Base-by-base conservation (phyloP, 2,113 vertebrate species). In the Acrocephalus arundinaceus region DNA sequence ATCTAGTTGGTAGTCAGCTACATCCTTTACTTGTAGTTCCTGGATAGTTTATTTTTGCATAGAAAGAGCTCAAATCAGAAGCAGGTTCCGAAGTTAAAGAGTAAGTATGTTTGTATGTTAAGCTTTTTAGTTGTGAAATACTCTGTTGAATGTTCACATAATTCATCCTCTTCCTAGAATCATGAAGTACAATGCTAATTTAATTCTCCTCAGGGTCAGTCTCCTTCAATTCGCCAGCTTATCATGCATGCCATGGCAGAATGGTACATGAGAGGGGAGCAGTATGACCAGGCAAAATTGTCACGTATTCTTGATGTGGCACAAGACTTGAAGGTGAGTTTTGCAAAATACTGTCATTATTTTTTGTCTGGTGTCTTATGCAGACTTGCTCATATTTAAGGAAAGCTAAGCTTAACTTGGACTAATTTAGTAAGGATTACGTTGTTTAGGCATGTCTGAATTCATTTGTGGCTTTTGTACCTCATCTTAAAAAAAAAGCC, bases 201-300 rank as follows among this genome's bases (percentile, higher is more conserved):
- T 65, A 21, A 75, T 61, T 96, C 91, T 97, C 86, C 93, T 25
- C 88, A 99, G 99, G 99, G 99, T 91, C 99, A 99, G 97, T 99
- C 99, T 97, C 99, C 99, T 80, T 99, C 99, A 35, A 99, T 99
- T 96, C 99, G 99, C 88, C 99, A 99, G 97, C 98, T 99, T 57
- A 99, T 99, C 96, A 99, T 99, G 99, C 99, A 99, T 97, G 99
- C 99, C 5, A 99, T 99, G 99, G 99, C 99, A 75, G 99, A 99
- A 95, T 99, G 99, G 99, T 99, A 99, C 98, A 99, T 99, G 99
- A 98, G 99, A 97, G 99, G 99, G 82, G 99, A 99, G 85, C 99
- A 99, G 96, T 99, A 99, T 49, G 99, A 99, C 94, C 99, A 99
- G 97, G 99, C 99, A 87, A 99, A 99, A 97, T 92, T 99, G 93